Evolutionary conservation across 2,888 invertebrate genomes (phyloP).

Genomic region (Spialia ferax): DNA sequence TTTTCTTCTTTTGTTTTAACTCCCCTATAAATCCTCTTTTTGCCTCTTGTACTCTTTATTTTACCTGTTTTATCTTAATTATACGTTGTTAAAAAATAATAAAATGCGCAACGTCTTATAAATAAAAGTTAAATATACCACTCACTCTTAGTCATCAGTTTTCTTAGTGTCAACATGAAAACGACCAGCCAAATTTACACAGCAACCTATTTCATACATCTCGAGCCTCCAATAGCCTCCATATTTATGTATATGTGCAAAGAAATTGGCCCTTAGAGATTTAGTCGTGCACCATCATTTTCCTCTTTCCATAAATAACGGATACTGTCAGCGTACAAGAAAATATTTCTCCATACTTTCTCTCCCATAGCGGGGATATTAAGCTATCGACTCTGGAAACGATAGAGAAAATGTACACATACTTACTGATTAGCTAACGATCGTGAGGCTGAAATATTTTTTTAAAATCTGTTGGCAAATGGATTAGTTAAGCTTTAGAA

Average conservation of each 20-base stretch:
- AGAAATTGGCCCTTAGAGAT: slow-evolving; percentile 36
- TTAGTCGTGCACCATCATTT: slow-evolving; percentile 34
- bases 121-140: too few relatives aligned
- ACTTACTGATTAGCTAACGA: slow-evolving; percentile 11
- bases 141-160: background rate
- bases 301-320: slow-evolving; percentile 51
- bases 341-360: slow-evolving; percentile 50
- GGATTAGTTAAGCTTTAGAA: too few relatives aligned
- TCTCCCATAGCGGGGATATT: slow-evolving; percentile 13
- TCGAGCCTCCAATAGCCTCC: background rate
- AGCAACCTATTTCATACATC: slow-evolving; percentile 3
- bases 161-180: background rate
- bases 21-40: too few relatives aligned
- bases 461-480: too few relatives aligned
- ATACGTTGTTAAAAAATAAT: too few relatives aligned
- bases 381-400: slow-evolving; percentile 8
- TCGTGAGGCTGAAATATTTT: background rate
- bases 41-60: too few relatives aligned
- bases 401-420: slow-evolving; percentile 2
- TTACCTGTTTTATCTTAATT: too few relatives aligned
- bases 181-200: background rate
- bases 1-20: too few relatives aligned
- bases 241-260: slow-evolving; percentile 27
- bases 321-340: slow-evolving; percentile 40
- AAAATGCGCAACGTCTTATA: too few relatives aligned